Conservation (phyloP, 2,797 vertebrate genomes). For the Schizopygopsis malacanthus region DNA sequence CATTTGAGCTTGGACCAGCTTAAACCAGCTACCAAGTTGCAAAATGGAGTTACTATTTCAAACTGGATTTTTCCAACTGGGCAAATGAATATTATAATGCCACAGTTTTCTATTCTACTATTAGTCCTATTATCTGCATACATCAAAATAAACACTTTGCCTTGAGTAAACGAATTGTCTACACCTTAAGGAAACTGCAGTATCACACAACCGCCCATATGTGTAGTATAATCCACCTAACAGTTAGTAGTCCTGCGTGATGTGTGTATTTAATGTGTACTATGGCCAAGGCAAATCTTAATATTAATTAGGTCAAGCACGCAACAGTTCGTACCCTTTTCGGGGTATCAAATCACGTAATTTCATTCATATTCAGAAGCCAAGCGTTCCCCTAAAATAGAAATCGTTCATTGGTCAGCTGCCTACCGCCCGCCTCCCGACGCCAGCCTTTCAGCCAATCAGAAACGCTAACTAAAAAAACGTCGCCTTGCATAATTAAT, state of each 20-base stretch:
- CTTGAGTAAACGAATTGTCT: not conserved
- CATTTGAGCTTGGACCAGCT: not conserved
- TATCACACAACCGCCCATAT: conserved; percentile 5
- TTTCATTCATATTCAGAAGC: not conserved
- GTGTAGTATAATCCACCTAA: not conserved
- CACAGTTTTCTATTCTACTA: not conserved
- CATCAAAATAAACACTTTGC: conserved; percentile 10
- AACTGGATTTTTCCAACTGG: not conserved
- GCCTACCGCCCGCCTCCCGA: not conserved
- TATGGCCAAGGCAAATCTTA: conserved; percentile 8
- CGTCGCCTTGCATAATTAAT: not conserved
- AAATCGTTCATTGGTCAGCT: not conserved
- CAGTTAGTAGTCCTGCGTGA: not conserved
- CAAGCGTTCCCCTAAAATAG: not conserved
- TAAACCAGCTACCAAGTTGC: not conserved
- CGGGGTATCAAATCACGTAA: not conserved
- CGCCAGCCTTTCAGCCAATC: conserved; percentile 7
- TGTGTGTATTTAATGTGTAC: not conserved
- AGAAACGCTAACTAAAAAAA: not conserved
- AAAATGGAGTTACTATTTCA: not conserved
- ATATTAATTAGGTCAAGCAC: conserved; percentile 14
- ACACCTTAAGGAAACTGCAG: not conserved
- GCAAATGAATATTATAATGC: not conserved
- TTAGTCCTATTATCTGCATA: not conserved
- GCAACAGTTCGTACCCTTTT: not conserved